Conservation (phyloP, 1,140 invertebrate genomes). For the Drosophila guanche region DNA sequence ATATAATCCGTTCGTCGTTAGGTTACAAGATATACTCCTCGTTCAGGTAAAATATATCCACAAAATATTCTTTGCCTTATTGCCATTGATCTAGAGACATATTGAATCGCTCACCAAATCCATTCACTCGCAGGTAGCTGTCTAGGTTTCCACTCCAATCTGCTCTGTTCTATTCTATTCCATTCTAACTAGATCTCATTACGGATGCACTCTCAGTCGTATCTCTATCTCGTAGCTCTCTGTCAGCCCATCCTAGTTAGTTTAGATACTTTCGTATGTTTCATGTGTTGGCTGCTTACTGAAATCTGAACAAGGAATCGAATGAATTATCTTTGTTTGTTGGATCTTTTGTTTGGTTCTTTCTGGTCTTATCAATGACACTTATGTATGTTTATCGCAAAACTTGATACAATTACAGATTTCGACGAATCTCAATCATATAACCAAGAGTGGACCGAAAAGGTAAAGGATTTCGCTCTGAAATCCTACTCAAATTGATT, state of each 20-base stretch:
- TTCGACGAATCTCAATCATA: constrained; percentile 83
- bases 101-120: constrained; percentile 31
- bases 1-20: constrained; percentile 55
- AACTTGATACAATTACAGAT: constrained; percentile 81
- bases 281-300: constrained; percentile 42
- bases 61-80: constrained; percentile 9
- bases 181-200: constrained; percentile 32
- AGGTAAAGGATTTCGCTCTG: constrained; percentile 78
- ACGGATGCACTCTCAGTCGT: constrained; percentile 40
- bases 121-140: constrained; percentile 6
- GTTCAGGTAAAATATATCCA: constrained; percentile 67
- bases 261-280: constrained; percentile 29
- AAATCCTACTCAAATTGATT: constrained; percentile 60
- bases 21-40: constrained; percentile 42
- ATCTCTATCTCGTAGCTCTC: constrained; percentile 24
- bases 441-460: constrained; percentile 83
- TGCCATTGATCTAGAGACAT: constrained; percentile 36
- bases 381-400: constrained; percentile 47
- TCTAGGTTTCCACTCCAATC: constrained; percentile 5
- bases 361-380: constrained; percentile 12
- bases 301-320: constrained; percentile 20
- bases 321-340: constrained; percentile 22
- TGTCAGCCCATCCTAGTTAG: constrained; percentile 46
- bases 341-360: constrained; percentile 8
- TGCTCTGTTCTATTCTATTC: constrained; percentile 10